Conservation (phyloP, 2,888 invertebrate genomes). For the Harpalus rubripes region DNA sequence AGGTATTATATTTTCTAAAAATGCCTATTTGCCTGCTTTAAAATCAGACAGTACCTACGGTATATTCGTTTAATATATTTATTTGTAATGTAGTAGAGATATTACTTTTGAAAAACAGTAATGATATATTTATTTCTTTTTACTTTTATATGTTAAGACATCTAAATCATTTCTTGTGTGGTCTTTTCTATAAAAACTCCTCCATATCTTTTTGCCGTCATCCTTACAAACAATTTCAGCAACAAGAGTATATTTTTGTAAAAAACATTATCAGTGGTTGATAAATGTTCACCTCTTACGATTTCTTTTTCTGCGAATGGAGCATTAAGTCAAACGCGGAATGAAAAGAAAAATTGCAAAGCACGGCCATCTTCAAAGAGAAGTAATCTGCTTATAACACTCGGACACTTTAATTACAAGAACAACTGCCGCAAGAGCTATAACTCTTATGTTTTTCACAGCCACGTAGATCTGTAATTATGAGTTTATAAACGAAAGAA, state of each 20-base stretch:
- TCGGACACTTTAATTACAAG: slow-evolving; percentile 2
- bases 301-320: neutral
- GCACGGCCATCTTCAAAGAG: neutral
- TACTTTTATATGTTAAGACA: no score
- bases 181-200: no score
- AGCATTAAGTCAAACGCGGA: neutral
- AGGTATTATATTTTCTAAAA: no score
- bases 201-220: neutral
- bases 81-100: no score
- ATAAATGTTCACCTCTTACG: neutral
- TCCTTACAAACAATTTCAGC: neutral
- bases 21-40: no score
- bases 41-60: no score
- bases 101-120: no score
- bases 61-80: no score
- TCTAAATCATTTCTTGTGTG: no score
- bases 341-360: neutral
- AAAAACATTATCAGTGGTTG: neutral
- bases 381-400: slow-evolving; percentile 2
- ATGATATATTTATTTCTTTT: no score
- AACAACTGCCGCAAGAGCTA: neutral
- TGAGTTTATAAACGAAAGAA: neutral
- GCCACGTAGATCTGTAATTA: slow-evolving; percentile 1
- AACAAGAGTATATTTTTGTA: neutral
- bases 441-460: neutral